These are phyloP conservation scores for Sphenodon punctatus DNA, from an alignment of 2,797 vertebrate genomes.

Conservation along the genomic window DNA sequence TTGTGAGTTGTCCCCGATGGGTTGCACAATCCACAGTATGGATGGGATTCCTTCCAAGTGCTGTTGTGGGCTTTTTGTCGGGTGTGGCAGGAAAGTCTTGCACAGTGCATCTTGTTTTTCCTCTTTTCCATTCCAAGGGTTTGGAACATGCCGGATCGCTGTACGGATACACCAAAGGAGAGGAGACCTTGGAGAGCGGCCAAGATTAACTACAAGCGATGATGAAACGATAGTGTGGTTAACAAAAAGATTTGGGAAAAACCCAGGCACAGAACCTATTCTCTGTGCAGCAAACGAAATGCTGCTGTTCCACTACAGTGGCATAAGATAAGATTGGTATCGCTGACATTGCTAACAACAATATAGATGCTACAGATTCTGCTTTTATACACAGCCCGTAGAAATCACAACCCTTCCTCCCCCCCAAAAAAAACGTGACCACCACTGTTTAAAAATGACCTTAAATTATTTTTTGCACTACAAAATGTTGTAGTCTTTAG, in stretches of 20 bases:
- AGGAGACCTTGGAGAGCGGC: slow-evolving; percentile 25
- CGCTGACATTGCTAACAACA: neutral
- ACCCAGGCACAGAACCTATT: slow-evolving; percentile 4
- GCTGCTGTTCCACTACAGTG: neutral
- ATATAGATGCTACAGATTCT: accelerated
- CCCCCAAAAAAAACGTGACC: no score
- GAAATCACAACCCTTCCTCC: no score
- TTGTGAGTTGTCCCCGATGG: no score
- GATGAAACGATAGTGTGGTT: slow-evolving; percentile 46
- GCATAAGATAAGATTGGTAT: neutral
- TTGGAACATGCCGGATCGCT: neutral
- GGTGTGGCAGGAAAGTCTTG: slow-evolving; percentile 54
- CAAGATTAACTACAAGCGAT: slow-evolving; percentile 4
- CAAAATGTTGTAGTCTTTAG: no score
- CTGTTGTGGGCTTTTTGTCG: slow-evolving; percentile 32
- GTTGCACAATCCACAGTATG: slow-evolving; percentile 37
- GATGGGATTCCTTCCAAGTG: slow-evolving; percentile 25
- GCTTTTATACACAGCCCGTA: no score
- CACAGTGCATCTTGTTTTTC: slow-evolving; percentile 21
- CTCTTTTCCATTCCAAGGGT: slow-evolving; percentile 17
- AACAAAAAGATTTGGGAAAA: slow-evolving; percentile 25
- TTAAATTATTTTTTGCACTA: no score
- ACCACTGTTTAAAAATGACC: no score
- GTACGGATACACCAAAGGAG: slow-evolving; percentile 28
- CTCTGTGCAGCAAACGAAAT: neutral